A percentile compares a stretch with the other conserved stretches of the same genome.
phyloP scores from a whole-genome alignment of 2,797 vertebrate genomes.

The Spinus pinus region DNA sequence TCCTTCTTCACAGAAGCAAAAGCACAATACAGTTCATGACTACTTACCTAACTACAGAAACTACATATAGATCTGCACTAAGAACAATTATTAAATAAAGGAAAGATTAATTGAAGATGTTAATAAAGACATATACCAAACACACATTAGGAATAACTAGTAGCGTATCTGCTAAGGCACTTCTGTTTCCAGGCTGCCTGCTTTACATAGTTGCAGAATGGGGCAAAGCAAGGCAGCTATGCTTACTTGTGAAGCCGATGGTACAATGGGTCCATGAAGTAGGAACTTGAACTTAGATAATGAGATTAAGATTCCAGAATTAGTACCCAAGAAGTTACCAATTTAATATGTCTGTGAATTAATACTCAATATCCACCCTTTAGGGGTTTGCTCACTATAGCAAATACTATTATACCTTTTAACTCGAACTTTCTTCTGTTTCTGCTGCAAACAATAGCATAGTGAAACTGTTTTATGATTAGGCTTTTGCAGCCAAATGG shows the following conservation, averaged over 20 bases:
- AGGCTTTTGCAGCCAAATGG: neutral
- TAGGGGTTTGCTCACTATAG: neutral
- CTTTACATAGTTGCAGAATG: neutral
- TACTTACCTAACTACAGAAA: neutral
- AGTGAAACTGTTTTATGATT: neutral
- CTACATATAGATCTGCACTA: neutral
- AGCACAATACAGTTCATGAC: neutral
- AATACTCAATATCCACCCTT: neutral
- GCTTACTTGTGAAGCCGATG: neutral
- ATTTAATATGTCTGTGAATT: neutral
- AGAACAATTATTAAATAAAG: neutral
- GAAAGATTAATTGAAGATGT: neutral
- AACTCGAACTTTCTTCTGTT: neutral
- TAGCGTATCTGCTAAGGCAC: slow-evolving; percentile 1
- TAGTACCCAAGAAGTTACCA: neutral
- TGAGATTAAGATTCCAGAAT: neutral
- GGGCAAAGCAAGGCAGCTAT: neutral
- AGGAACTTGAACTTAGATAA: neutral
- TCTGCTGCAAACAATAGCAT: slow-evolving; percentile 12
- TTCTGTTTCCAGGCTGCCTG: neutral
- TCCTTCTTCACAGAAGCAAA: neutral
- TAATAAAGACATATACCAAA: neutral
- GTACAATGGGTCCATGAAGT: neutral
- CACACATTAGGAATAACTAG: neutral
- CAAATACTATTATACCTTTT: neutral